Evolutionary conservation across 2,888 invertebrate genomes (phyloP).

Genomic region (Metellina segmentata): DNA sequence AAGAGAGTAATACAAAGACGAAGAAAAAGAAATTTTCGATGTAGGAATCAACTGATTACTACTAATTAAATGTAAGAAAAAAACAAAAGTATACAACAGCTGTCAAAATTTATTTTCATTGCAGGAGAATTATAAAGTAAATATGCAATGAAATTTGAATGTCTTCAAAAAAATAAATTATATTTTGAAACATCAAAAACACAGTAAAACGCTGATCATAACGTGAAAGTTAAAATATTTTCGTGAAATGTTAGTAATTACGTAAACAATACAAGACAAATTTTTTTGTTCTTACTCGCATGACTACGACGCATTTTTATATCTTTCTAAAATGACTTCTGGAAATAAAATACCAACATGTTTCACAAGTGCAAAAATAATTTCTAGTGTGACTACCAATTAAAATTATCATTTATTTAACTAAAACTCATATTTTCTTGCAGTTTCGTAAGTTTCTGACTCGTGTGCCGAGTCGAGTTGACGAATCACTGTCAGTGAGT

Average conservation of each 20-base stretch:
- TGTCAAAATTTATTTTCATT: background rate
- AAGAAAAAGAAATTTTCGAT: background rate
- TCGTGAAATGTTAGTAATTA: background rate
- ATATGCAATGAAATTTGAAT: background rate
- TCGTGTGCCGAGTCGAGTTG: background rate
- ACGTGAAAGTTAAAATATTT: background rate
- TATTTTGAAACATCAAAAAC: background rate
- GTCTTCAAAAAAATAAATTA: background rate
- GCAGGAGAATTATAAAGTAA: background rate
- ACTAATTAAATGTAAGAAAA: background rate
- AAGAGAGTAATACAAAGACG: too few relatives aligned
- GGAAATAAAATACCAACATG: background rate
- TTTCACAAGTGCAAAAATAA: background rate
- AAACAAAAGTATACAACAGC: background rate
- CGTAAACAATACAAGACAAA: background rate
- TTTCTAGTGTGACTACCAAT: background rate
- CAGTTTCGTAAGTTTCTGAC: background rate
- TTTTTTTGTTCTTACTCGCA: constrained; percentile 28
- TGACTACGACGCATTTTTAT: constrained; percentile 55
- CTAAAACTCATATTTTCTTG: too few relatives aligned
- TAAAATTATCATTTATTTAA: too few relatives aligned
- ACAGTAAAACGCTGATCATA: background rate
- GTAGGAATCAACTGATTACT: too few relatives aligned
- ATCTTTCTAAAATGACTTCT: background rate
- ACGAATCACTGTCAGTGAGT: background rate